Conservation (phyloP, 2,797 vertebrate genomes). For the Perdix hodgsoniae region DNA sequence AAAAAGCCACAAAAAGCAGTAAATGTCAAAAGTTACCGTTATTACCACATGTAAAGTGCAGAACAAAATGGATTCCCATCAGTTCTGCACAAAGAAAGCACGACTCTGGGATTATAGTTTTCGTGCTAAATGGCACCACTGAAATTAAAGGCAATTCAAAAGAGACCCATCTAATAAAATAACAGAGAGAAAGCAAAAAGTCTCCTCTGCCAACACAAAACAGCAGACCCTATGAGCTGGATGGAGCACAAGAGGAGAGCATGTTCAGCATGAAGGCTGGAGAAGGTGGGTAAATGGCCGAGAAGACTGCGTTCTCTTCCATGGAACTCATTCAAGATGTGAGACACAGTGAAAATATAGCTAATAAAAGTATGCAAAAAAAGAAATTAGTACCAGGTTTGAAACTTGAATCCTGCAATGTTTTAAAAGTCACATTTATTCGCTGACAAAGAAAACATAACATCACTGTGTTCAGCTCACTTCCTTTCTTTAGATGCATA, state of each 20-base stretch:
- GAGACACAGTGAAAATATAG: neutral
- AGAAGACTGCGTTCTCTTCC: neutral
- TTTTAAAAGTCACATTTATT: neutral
- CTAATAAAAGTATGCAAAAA: neutral
- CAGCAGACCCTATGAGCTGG: neutral
- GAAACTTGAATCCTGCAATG: neutral
- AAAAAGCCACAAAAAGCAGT: conserved; percentile 24
- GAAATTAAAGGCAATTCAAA: conserved; percentile 52
- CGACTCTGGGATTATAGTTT: neutral
- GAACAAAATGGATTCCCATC: conserved; percentile 55
- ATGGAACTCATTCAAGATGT: neutral
- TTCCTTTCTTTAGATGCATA: neutral
- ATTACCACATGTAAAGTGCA: conserved; percentile 63
- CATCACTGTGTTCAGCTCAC: neutral
- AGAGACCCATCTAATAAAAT: neutral
- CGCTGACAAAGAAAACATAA: neutral
- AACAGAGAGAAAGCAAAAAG: neutral
- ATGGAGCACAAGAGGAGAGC: neutral
- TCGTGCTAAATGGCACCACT: neutral
- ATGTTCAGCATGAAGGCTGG: rapidly evolving
- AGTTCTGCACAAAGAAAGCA: conserved; percentile 34
- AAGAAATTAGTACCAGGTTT: neutral
- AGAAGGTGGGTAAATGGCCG: neutral
- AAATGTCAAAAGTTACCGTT: conserved; percentile 58
- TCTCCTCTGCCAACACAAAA: neutral